Evolutionary conservation across 2,888 invertebrate genomes (phyloP), one percentile per base, ranked within the genome.

Genomic region (Panorpa germanica): DNA sequence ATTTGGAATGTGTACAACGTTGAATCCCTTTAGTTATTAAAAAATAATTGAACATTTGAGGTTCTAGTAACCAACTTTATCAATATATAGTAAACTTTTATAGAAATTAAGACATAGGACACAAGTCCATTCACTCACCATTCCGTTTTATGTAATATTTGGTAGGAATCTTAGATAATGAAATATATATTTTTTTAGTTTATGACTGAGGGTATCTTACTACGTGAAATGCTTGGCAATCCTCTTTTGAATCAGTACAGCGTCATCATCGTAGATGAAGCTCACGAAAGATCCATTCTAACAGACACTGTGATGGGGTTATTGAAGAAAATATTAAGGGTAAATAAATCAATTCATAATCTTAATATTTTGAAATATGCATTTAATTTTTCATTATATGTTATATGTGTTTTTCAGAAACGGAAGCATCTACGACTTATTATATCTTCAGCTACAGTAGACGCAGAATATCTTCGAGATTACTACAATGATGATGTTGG

Each of bases 281-380:
- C 90, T 0, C 98, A 98, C 47, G 96, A 98, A 52, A 61, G 96
- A 24, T 83, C 82, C 1, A 63, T 88, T 28, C 70, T 90, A 49
- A 93, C 93, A 0, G 98, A 98, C 45, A 81, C 95, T 19, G 59
- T 93, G 1, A 71, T 98, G 65, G 95, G 95, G 0, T 59, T 98
- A 0, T 49, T 98, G 31, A 88, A 91, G 49, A 96, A 95, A 60
- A 82, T 95, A 36, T 57, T 81, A 5, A 73, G 70, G 52, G 77
- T 76, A 52, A 45, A 12, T 15, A 15, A 11, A 18, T 28, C 33
- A n/a, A n/a, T 26, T 12, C 11, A 22, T 25, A 29, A 19, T 25
- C 78, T 0, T 68, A 73, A 48, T 63, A 67, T 39, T 45, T 72
- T 15, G 10, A 10, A 25, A 25, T 10, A 25, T 32, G 14, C 14